These are phyloP conservation scores for Papio anubis DNA, from an alignment of 2,113 vertebrate genomes.

Conservation along the genomic window DNA sequence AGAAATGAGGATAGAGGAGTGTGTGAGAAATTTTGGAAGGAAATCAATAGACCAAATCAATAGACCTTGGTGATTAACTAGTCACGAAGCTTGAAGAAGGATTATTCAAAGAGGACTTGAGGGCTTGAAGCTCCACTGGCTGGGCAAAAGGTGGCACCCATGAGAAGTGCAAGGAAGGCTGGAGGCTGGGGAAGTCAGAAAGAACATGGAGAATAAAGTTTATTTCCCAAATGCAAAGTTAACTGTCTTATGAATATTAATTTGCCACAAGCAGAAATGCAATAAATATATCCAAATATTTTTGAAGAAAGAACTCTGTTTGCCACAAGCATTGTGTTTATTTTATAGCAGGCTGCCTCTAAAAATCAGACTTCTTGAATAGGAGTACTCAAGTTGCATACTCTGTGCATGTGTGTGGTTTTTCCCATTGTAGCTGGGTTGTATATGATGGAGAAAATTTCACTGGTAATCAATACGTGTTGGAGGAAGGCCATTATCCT, in stretches of 20 bases:
- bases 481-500: conserved; percentile 95
- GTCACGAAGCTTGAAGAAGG: not conserved
- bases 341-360: not conserved
- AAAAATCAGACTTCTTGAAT: not conserved
- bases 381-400: not conserved
- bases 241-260: not conserved
- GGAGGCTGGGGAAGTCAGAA: not conserved
- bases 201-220: not conserved
- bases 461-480: conserved; percentile 90
- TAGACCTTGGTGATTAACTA: not conserved
- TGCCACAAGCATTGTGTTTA: not conserved
- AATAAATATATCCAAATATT: conserved; percentile 8
- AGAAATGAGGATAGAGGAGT: not conserved
- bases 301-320: not conserved
- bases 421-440: conserved; percentile 89
- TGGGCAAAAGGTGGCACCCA: not conserved
- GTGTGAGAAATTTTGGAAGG: not conserved
- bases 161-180: not conserved
- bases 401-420: conserved; percentile 28
- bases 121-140: not conserved
- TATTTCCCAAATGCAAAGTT: not conserved
- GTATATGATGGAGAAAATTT: conserved; percentile 91
- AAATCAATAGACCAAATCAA: not conserved
- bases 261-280: not conserved
- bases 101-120: not conserved